phyloP scores from a whole-genome alignment of 1,140 invertebrate species.

The Euura saliciscinereae region DNA sequence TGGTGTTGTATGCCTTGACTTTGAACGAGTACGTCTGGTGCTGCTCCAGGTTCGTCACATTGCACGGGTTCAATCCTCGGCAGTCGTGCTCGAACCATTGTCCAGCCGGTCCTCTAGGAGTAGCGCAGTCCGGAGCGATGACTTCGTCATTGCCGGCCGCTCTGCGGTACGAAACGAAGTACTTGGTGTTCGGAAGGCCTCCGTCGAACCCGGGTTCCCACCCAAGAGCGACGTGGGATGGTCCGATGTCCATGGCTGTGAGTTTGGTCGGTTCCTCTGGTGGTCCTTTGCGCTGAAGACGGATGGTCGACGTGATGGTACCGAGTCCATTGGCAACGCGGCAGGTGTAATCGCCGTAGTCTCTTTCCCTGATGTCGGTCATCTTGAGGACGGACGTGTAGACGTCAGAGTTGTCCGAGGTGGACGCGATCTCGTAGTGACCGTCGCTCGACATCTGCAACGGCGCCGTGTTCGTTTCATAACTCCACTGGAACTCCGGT shows the following conservation, averaged over 20 bases:
- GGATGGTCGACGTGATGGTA: conserved; percentile 76
- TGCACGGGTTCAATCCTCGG: conserved; percentile 83
- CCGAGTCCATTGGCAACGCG: conserved; percentile 81
- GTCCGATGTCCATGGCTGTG: conserved; percentile 71
- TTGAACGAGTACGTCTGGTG: conserved; percentile 84
- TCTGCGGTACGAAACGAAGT: conserved; percentile 78
- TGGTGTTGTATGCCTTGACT: conserved; percentile 85
- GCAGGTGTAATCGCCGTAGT: conserved; percentile 91
- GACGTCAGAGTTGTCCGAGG: conserved; percentile 81
- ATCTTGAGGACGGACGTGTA: conserved; percentile 83
- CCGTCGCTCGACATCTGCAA: conserved; percentile 78
- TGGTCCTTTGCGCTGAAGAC: conserved; percentile 81
- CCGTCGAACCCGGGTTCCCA: conserved; percentile 93
- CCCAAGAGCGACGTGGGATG: conserved; percentile 75
- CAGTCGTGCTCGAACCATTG: conserved; percentile 85
- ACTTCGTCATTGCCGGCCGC: conserved; percentile 65
- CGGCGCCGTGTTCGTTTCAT: conserved; percentile 72
- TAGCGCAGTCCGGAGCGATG: conserved; percentile 66
- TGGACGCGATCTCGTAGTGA: conserved; percentile 84
- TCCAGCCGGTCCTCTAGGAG: conserved; percentile 64
- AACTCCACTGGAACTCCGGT: conserved; percentile 92
- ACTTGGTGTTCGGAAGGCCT: conserved; percentile 82
- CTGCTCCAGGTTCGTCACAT: conserved; percentile 81
- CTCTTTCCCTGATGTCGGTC: conserved; percentile 74
- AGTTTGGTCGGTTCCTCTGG: conserved; percentile 82